A percentile compares a stretch with the other conserved stretches of the same genome.
phyloP scores from a whole-genome alignment of 2,888 invertebrate species.

The Aporophyla lueneburgensis region DNA sequence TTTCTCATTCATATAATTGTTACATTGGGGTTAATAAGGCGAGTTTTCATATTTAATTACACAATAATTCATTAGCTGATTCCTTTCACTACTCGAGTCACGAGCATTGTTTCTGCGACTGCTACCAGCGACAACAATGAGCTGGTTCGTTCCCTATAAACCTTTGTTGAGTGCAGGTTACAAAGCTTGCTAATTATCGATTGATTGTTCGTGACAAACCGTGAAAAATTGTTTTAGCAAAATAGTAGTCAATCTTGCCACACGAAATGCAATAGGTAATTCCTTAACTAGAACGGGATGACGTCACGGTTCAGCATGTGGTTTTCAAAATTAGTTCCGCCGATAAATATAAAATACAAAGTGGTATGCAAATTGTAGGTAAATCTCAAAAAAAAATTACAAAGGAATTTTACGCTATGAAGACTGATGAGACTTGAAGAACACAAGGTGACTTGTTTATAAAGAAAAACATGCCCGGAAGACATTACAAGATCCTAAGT shows the following conservation, averaged over 20 bases:
- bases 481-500: constrained; percentile 23
- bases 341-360: constrained; percentile 15
- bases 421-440: not conserved
- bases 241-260: constrained; percentile 38
- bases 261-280: constrained; percentile 30
- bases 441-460: not conserved
- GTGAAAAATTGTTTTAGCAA: constrained; percentile 36
- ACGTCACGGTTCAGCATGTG: constrained; percentile 4
- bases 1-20: constrained; percentile 80
- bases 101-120: constrained; percentile 72
- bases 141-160: constrained; percentile 69
- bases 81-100: constrained; percentile 79
- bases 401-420: constrained; percentile 10
- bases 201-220: constrained; percentile 45
- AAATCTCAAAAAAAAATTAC: constrained; percentile 17
- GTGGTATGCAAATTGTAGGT: constrained; percentile 1
- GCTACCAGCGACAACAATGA: constrained; percentile 74
- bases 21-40: constrained; percentile 81
- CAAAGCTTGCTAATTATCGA: constrained; percentile 50
- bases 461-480: constrained; percentile 30
- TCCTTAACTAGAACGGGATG: constrained; percentile 23
- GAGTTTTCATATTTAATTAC: constrained; percentile 82
- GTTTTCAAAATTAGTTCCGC: constrained; percentile 29
- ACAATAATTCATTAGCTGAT: constrained; percentile 78
- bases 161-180: constrained; percentile 46